Conservation (phyloP, 2,797 vertebrate genomes). For the Hydrophis major region DNA sequence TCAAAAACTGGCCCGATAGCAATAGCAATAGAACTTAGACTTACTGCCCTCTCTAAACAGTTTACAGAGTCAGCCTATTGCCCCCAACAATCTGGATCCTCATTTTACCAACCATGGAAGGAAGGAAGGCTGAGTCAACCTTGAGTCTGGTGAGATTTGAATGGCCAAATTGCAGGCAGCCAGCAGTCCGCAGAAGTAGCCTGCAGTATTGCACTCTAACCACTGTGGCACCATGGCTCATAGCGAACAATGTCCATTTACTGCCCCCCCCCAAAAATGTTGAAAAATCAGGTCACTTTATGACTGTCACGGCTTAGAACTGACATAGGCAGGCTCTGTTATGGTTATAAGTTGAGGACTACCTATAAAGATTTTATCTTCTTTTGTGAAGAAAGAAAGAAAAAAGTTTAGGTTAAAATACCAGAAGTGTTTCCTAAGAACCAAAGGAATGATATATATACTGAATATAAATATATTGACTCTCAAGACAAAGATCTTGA, state of each 20-base stretch:
- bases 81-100: no score
- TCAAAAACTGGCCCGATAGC: background rate
- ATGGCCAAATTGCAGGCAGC: no score
- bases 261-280: background rate
- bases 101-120: no score
- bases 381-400: background rate
- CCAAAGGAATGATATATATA: background rate
- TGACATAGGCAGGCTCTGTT: background rate
- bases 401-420: background rate
- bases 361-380: background rate
- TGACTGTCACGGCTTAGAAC: background rate
- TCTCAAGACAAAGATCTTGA: background rate
- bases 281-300: background rate
- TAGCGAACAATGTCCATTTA: background rate
- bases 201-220: no score
- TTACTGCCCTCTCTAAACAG: no score
- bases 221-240: no score
- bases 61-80: no score
- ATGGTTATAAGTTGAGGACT: background rate
- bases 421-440: background rate
- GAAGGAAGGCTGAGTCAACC: no score
- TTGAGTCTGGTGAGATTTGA: no score
- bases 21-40: no score
- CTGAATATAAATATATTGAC: background rate
- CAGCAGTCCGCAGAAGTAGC: no score